Percentiles rank a stretch among this genome's conserved stretches.
These are phyloP conservation scores for Leucozona laternaria DNA, from an alignment of 2,888 invertebrate species.

Conservation along the genomic window DNA sequence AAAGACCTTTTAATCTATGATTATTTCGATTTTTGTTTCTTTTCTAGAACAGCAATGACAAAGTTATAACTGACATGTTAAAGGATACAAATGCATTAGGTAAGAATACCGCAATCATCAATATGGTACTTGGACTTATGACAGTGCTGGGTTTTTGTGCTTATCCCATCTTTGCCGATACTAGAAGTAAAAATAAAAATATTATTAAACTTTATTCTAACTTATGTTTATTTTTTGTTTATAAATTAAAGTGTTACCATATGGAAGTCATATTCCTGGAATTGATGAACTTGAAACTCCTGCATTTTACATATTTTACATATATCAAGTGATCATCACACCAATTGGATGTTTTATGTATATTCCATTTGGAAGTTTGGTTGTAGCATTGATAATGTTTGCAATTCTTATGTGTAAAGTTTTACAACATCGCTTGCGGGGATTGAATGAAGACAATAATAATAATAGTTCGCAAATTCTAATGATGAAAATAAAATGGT, in stretches of 20 bases:
- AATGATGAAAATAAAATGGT: slow-evolving; percentile 77
- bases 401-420: slow-evolving; percentile 79
- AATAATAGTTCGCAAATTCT: slow-evolving; percentile 55
- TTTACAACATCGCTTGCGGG: slow-evolving; percentile 78
- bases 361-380: slow-evolving; percentile 79
- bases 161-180: slow-evolving; percentile 73
- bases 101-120: slow-evolving; percentile 65
- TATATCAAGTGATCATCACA: slow-evolving; percentile 78
- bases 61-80: slow-evolving; percentile 70
- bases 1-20: too few relatives aligned
- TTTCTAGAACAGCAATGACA: slow-evolving; percentile 45
- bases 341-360: slow-evolving; percentile 81
- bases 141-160: slow-evolving; percentile 70
- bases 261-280: slow-evolving; percentile 78
- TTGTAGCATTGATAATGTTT: slow-evolving; percentile 79
- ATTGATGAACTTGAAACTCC: slow-evolving; percentile 78
- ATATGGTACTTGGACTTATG: slow-evolving; percentile 73
- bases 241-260: slow-evolving; percentile 78
- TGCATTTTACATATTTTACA: slow-evolving; percentile 78
- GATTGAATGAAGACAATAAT: slow-evolving; percentile 56
- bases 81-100: slow-evolving; percentile 76
- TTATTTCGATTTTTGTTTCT: not conserved
- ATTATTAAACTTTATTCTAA: not conserved
- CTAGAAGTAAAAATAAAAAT: slow-evolving; percentile 7
- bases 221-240: not conserved